phyloP scores from a whole-genome alignment of 2,888 invertebrate genomes.

The Ariolimax columbianus region DNA sequence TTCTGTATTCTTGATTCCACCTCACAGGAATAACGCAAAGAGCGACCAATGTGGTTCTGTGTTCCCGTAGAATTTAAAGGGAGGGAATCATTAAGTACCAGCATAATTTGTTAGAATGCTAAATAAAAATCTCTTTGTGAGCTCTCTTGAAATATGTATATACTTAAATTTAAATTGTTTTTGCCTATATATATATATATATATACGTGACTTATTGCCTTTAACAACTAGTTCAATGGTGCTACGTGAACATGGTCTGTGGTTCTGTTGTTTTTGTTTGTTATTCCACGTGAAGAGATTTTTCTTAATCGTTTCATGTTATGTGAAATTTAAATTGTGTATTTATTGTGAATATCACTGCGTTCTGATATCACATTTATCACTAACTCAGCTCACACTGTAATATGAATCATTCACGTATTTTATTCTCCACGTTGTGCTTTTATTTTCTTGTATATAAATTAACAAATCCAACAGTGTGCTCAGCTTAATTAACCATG shows the following conservation, averaged over 20 bases:
- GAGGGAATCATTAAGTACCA: too few relatives aligned
- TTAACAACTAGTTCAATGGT: conserved; percentile 31
- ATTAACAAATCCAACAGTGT: not conserved
- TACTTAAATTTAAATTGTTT: not conserved
- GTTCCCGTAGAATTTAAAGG: too few relatives aligned
- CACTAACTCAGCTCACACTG: conserved; percentile 8
- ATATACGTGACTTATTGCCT: conserved; percentile 7
- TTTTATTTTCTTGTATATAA: not conserved
- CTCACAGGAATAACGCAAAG: too few relatives aligned
- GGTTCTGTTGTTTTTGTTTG: not conserved
- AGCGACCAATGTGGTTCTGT: too few relatives aligned
- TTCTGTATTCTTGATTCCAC: too few relatives aligned
- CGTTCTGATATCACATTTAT: not conserved
- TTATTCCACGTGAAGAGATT: not conserved
- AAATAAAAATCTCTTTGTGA: not conserved
- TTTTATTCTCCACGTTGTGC: not conserved
- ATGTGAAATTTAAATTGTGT: not conserved
- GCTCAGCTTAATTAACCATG: not conserved
- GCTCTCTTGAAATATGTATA: conserved; percentile 3
- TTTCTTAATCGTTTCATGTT: not conserved
- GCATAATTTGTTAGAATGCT: not conserved
- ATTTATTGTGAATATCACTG: conserved; percentile 1
- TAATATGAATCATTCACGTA: not conserved
- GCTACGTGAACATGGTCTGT: conserved; percentile 27
- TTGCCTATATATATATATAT: too few relatives aligned